A percentile compares a stretch with the other conserved stretches of the same genome.
Evolutionary conservation across 2,888 invertebrate species (phyloP).

Genomic region (Teleiodes luculella): DNA sequence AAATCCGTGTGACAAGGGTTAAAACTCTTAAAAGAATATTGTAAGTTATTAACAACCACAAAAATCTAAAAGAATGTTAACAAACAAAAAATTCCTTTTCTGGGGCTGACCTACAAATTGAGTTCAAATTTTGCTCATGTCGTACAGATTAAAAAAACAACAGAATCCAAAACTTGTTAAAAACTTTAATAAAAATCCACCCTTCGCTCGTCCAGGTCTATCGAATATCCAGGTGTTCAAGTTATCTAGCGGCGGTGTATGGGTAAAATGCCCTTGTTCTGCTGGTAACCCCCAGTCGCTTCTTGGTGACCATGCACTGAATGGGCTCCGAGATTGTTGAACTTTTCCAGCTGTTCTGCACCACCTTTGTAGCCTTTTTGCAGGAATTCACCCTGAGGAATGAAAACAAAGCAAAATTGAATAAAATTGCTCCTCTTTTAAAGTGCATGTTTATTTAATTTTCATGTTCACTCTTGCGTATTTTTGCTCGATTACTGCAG

Average conservation of each 20-base stretch:
- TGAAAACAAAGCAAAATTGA: not conserved
- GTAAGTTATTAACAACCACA: too few species aligned
- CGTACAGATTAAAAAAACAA: too few species aligned
- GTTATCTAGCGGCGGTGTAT: conserved; percentile 50
- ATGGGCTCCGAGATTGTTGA: conserved; percentile 80
- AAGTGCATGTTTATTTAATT: not conserved
- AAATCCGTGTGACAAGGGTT: too few species aligned
- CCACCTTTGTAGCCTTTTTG: conserved; percentile 79
- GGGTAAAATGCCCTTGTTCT: conserved; percentile 78
- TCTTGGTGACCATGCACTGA: conserved; percentile 81
- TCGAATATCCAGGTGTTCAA: not conserved
- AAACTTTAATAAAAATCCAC: conserved; percentile 21
- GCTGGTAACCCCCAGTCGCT: conserved; percentile 75
- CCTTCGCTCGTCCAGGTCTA: not conserved
- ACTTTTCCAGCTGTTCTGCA: conserved; percentile 76
- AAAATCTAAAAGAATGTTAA: too few species aligned
- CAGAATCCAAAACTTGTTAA: conserved; percentile 26
- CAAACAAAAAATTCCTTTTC: too few species aligned
- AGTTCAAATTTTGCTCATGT: too few species aligned
- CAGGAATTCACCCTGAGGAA: conserved; percentile 74
- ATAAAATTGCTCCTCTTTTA: not conserved
- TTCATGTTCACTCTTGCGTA: too few species aligned
- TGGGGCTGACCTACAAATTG: too few species aligned
- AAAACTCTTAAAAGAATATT: too few species aligned
- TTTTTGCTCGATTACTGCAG: too few species aligned